Base-by-base conservation (phyloP, 2,888 invertebrate genomes). In the Rhamnusium bicolor region DNA sequence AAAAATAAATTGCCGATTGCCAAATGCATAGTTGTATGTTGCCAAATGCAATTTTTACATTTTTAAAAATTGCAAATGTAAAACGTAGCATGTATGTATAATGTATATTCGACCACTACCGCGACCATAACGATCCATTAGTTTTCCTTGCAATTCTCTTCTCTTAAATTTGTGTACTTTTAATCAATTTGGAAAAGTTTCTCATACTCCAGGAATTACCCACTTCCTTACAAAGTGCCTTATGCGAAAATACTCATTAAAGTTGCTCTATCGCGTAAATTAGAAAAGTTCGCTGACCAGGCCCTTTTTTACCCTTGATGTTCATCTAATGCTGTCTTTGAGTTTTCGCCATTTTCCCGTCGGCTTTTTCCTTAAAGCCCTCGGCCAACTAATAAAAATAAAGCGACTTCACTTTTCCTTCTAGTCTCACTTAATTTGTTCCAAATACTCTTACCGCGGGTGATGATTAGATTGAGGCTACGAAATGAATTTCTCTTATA, bases 201-300 rank as follows among this genome's bases (percentile, higher is more conserved):
- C 40, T n/a, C n/a, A 40, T 40, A 40, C 40, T 58, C 32, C 16
- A 40, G 10, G 16, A 32, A 32, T 29, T 32, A 14, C 19, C 58
- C 19, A 5, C 68, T 53, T 73, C 66, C 56, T 61, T 62, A 71
- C 29, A 61, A 63, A 58, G 54, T 58, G 24, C 56, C 53, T 61
- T 63, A 53, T 70, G 58, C 60, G 49, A 68, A 29, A 67, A 73
- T 71, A 74, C 61, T 68, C 68, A 74, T 74, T 63, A 71, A 74
- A 71, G 71, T 74, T 71, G 27, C 61, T 40, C 46, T 68, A 46
- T 58, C 58, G 58, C 61, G 66, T 18, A 53, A 71, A 74, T 71
- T 70, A 53, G 62, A 74, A 74, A 71, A 66, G 61, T 61, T 51
- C 51, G 71, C 74, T 74, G 74, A 74, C 74, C 74, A 73, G 18